Evolutionary conservation across 2,113 vertebrate species (phyloP).

Genomic region (Callithrix jacchus): DNA sequence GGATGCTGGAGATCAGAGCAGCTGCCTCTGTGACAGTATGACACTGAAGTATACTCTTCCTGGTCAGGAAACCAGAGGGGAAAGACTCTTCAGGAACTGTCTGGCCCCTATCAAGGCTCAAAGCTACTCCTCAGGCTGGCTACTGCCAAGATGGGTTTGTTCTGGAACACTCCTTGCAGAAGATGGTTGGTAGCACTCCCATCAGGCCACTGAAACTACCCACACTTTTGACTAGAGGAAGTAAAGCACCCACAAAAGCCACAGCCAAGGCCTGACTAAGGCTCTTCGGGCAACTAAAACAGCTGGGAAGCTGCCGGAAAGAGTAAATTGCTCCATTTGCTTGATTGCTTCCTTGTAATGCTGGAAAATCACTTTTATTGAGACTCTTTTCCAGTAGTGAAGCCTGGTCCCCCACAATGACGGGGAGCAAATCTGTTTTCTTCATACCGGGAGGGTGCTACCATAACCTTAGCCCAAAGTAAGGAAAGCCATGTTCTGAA

Average conservation of each 20-base stretch:
- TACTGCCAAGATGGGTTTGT: background rate
- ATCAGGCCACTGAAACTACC: background rate
- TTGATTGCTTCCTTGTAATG: background rate
- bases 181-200: background rate
- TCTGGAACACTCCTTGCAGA: constrained; percentile 41
- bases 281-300: background rate
- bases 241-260: constrained; percentile 23
- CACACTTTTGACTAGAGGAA: constrained; percentile 57
- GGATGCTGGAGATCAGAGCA: background rate
- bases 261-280: background rate
- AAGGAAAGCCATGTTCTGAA: background rate
- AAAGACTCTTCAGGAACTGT: constrained; percentile 15
- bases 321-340: background rate
- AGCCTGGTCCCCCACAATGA: background rate
- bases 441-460: background rate
- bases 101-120: background rate
- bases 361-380: background rate
- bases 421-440: background rate
- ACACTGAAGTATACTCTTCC: background rate
- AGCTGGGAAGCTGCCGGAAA: background rate
- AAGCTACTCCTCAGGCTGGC: background rate
- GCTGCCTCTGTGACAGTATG: background rate
- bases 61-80: background rate
- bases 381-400: background rate
- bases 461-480: background rate